Conservation (phyloP, 2,113 vertebrate genomes). For the Felis chaus region DNA sequence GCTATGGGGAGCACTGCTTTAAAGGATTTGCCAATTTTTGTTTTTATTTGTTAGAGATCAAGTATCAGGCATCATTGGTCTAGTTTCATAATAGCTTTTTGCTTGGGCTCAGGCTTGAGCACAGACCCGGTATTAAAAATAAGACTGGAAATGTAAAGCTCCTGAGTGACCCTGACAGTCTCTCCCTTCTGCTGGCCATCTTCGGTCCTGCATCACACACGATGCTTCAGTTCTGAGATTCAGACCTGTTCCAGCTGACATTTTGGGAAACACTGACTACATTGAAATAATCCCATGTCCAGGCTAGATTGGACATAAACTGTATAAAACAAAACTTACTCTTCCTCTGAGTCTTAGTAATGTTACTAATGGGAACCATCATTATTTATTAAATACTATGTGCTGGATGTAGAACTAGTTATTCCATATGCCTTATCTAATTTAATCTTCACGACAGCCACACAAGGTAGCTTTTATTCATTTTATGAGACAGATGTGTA, state of each 20-base stretch:
- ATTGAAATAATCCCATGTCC: background rate
- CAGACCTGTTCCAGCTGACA: background rate
- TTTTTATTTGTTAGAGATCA: background rate
- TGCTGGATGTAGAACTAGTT: background rate
- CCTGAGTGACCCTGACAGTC: background rate
- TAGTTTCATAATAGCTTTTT: background rate
- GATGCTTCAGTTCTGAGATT: background rate
- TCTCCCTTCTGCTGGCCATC: background rate
- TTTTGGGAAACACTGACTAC: background rate
- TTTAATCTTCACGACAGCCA: background rate
- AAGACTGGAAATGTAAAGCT: background rate
- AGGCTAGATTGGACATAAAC: background rate
- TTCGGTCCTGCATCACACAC: background rate
- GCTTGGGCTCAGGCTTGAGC: background rate
- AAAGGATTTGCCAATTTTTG: background rate
- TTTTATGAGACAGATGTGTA: background rate
- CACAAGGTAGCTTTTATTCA: background rate
- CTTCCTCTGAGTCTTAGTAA: background rate
- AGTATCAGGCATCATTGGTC: background rate
- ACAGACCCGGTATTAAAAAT: background rate
- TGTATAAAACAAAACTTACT: background rate
- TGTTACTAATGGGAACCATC: background rate
- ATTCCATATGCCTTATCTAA: background rate
- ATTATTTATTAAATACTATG: slow-evolving; percentile 10
- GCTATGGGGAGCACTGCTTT: background rate